Conservation (phyloP, 2,888 invertebrate genomes). For the Ametastegia equiseti region DNA sequence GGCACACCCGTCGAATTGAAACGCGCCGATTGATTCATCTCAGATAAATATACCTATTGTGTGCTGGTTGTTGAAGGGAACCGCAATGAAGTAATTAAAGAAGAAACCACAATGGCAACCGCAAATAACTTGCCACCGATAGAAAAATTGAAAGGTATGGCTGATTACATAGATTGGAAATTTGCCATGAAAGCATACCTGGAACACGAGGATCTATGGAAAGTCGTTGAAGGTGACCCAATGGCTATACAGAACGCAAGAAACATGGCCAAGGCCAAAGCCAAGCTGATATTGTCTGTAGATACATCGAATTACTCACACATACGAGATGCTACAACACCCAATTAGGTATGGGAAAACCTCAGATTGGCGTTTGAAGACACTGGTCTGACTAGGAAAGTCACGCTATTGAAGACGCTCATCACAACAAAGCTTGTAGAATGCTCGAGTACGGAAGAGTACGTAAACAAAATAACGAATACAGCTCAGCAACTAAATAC, state of each 20-base stretch:
- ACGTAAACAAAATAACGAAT: background rate
- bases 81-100: background rate
- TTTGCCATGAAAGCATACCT: background rate
- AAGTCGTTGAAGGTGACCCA: background rate
- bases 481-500: background rate
- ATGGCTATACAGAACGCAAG: background rate
- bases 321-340: background rate
- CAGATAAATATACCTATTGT: background rate
- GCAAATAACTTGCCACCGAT: background rate
- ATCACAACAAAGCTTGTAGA: background rate
- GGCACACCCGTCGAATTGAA: background rate
- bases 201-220: background rate
- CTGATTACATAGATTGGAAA: background rate
- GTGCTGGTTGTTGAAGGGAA: too few species aligned
- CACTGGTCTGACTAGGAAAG: background rate
- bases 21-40: background rate
- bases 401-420: background rate
- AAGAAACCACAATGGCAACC: background rate
- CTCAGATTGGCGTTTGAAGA: constrained; percentile 44
- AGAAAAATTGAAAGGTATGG: background rate
- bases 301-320: constrained; percentile 23
- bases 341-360: constrained; percentile 46
- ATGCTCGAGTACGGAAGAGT: background rate
- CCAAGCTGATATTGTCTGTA: constrained; percentile 41
- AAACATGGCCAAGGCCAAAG: constrained; percentile 49